Base-by-base conservation (phyloP, 2,888 invertebrate genomes). In the Conus canariensis region DNA sequence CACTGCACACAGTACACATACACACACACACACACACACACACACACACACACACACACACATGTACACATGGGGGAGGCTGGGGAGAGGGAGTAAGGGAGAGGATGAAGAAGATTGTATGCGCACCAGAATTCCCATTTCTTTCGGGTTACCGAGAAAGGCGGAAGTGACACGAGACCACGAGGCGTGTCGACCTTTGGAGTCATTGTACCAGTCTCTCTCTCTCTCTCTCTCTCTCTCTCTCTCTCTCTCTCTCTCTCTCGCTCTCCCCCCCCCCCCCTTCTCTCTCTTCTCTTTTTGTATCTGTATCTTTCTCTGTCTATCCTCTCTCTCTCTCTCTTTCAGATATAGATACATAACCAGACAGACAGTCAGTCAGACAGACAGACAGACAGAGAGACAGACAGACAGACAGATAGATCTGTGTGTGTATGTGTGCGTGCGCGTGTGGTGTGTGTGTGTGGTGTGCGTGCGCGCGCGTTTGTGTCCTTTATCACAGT, bases 201-300 rank as follows among this genome's bases (percentile, higher is more conserved):
- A 0, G 45, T 45, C 45, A 45, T 45, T 45, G 45, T 80, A 25
- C 19, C 7, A 16, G 4, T 80, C 80, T 80, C 80, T 80, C 80
- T 80, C 80, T 80, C 80, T 80, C 80, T 80, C 80, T 80, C 80
- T 80, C 80, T 80, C 80, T 80, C 80, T 80, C 80, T 80, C 80
- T 80, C 80, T 80, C 80, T 80, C 80, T 80, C 80, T 80, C 80
- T 80, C 80, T 80, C 80, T 80, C 9, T 80, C 25, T 80, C 80
- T 80, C 64, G 3, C 64, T 64, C 64, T 64, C 64, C 6, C 64
- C 6, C 64, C 6, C 64, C 64, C 6, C 64, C 3, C 45, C 4
- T 4, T 45, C 45, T 45, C 45, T 45, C 45, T 45, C 45, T 45
- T 45, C 45, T 45, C 45, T 45, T 45, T 45, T 45, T 45, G 45